Conservation (phyloP, 2,113 vertebrate genomes). For the Gorilla gorilla region DNA sequence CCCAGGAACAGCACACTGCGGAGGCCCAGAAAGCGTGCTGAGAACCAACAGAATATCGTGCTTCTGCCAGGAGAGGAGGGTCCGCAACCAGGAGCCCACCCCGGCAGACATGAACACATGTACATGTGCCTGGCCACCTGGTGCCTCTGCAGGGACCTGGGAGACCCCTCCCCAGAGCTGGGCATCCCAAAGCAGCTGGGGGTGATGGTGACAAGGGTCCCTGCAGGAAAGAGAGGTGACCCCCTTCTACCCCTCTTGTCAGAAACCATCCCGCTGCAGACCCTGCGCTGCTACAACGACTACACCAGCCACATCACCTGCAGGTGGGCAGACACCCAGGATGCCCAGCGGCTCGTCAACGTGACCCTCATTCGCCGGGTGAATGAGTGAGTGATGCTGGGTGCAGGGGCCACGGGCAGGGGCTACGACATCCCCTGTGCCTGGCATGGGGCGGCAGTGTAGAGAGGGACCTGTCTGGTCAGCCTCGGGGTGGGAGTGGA, state of each 20-base stretch:
- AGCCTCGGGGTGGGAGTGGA: background rate
- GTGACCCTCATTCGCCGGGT: constrained; percentile 75
- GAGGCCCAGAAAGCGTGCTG: background rate
- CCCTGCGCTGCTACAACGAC: constrained; percentile 85
- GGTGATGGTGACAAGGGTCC: background rate
- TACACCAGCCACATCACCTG: constrained; percentile 81
- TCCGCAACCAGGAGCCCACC: no score
- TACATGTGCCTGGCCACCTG: background rate
- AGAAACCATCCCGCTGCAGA: constrained; percentile 83
- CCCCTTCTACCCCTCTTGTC: background rate
- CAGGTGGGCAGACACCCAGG: constrained; percentile 79
- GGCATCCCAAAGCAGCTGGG: no score
- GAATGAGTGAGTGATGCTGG: constrained; percentile 67
- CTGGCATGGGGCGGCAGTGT: fast-evolving
- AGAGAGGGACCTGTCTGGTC: background rate
- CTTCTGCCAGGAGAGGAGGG: background rate
- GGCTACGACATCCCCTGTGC: background rate
- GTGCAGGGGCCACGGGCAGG: fast-evolving
- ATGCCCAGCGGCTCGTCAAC: constrained; percentile 57
- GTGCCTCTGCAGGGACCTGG: background rate
- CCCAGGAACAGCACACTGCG: background rate
- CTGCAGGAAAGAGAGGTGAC: background rate
- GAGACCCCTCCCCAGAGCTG: background rate
- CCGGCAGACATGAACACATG: no score
- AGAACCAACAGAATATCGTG: no score